Conservation (phyloP, 2,797 vertebrate species). For the Centroberyx gerrardi region DNA sequence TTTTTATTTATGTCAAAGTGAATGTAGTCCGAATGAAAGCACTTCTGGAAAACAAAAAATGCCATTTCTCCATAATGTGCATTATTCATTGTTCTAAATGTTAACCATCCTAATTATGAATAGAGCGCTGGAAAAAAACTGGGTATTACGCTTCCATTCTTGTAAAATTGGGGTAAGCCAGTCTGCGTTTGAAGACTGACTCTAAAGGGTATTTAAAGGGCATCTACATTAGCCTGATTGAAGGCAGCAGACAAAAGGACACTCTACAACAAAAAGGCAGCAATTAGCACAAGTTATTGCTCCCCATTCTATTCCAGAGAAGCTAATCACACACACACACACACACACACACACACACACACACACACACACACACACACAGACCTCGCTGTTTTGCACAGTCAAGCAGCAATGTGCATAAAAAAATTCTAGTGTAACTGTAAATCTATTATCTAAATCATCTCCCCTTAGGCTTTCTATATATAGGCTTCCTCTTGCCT, state of each 20-base stretch:
- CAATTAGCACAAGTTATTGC: slow-evolving; percentile 78
- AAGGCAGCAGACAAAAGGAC: slow-evolving; percentile 73
- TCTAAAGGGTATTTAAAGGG: slow-evolving; percentile 77
- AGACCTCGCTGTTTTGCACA: not conserved
- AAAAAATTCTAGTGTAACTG: slow-evolving; percentile 7
- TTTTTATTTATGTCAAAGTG: too few relatives aligned
- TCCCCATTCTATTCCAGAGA: slow-evolving; percentile 46
- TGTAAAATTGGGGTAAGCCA: slow-evolving; percentile 18
- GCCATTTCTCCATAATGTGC: slow-evolving; percentile 27
- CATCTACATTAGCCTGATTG: slow-evolving; percentile 79
- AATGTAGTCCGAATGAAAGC: too few relatives aligned
- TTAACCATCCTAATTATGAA: slow-evolving; percentile 50
- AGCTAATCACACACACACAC: slow-evolving; percentile 7
- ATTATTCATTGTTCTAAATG: slow-evolving; percentile 55
- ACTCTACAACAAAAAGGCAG: slow-evolving; percentile 69
- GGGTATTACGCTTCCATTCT: slow-evolving; percentile 16
- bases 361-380: slow-evolving; percentile 9
- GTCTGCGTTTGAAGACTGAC: slow-evolving; percentile 36
- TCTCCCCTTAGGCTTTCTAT: too few relatives aligned
- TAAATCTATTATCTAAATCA: too few relatives aligned
- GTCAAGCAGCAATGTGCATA: slow-evolving; percentile 15
- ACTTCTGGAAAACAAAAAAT: not conserved
- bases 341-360: not conserved
- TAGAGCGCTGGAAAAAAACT: slow-evolving; percentile 1
- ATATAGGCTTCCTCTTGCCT: too few relatives aligned